Evolutionary conservation across 92 coral and sea anemone genomes (phyloP).

Genomic region (Desmophyllum pertusum): DNA sequence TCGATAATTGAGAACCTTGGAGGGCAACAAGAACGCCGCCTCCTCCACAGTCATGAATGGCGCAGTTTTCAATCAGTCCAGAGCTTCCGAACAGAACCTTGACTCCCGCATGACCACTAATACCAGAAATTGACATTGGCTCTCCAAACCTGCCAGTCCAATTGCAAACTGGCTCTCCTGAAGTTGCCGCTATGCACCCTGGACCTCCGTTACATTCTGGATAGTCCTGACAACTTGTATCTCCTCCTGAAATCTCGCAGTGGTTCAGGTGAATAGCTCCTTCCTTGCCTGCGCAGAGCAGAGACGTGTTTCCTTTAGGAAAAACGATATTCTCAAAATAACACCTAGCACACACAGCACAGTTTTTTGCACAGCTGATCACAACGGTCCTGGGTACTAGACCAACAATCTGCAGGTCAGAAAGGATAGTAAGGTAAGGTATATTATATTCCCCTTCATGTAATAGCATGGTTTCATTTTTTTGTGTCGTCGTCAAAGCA

Average conservation of each 20-base stretch:
- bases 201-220: slow-evolving; percentile 84
- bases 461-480: slow-evolving; percentile 62
- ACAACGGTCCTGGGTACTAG: slow-evolving; percentile 38
- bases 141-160: slow-evolving; percentile 62
- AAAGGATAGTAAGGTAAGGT: not conserved
- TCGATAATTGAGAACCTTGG: slow-evolving; percentile 36
- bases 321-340: slow-evolving; percentile 65
- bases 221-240: slow-evolving; percentile 63
- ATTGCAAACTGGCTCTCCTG: slow-evolving; percentile 53
- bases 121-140: slow-evolving; percentile 32
- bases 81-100: slow-evolving; percentile 25
- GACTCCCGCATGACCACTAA: slow-evolving; percentile 50
- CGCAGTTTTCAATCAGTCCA: slow-evolving; percentile 66
- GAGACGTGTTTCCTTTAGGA: slow-evolving; percentile 33
- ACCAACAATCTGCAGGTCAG: slow-evolving; percentile 59
- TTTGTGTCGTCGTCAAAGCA: slow-evolving; percentile 16
- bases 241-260: slow-evolving; percentile 69
- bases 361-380: slow-evolving; percentile 1
- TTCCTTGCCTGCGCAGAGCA: slow-evolving; percentile 14
- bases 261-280: slow-evolving; percentile 27
- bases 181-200: slow-evolving; percentile 63
- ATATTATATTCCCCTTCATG: slow-evolving; percentile 61
- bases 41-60: slow-evolving; percentile 61
- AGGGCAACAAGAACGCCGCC: slow-evolving; percentile 56
- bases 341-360: not conserved